Percentiles rank a stretch among this genome's conserved stretches.
These are phyloP conservation scores for Sympetrum striolatum DNA, from an alignment of 2,888 invertebrate genomes.

Conservation along the genomic window DNA sequence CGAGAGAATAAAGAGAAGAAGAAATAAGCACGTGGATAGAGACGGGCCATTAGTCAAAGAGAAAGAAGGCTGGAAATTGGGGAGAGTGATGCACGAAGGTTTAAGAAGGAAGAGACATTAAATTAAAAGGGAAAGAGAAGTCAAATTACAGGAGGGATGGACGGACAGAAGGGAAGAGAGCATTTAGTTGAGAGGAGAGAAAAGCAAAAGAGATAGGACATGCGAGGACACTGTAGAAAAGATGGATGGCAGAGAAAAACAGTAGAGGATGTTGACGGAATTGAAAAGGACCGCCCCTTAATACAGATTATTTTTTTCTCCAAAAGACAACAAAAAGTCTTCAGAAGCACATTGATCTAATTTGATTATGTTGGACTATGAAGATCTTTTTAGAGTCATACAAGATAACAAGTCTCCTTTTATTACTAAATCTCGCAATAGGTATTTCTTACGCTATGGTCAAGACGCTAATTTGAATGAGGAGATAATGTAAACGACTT, in stretches of 20 bases:
- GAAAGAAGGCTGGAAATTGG: background rate
- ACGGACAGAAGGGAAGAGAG: background rate
- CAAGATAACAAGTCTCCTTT: too few relatives aligned
- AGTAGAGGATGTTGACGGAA: background rate
- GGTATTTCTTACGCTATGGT: too few relatives aligned
- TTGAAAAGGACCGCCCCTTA: background rate
- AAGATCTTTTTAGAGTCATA: too few relatives aligned
- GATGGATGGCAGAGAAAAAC: background rate
- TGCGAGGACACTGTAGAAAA: background rate
- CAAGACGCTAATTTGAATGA: too few relatives aligned
- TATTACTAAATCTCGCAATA: too few relatives aligned
- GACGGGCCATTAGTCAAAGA: conserved; percentile 19
- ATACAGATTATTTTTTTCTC: background rate
- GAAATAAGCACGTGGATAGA: background rate
- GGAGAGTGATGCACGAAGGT: background rate
- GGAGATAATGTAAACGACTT: too few relatives aligned
- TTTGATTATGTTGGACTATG: too few relatives aligned
- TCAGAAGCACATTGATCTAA: background rate
- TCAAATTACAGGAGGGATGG: background rate
- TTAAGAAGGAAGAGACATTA: background rate
- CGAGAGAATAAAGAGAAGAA: background rate
- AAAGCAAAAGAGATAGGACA: background rate
- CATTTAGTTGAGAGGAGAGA: background rate
- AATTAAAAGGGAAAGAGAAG: background rate
- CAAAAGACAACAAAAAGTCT: background rate